Percentiles rank a stretch among this genome's conserved stretches.
Evolutionary conservation across 1,140 invertebrate genomes (phyloP).

Genomic region (Bombus huntii): DNA sequence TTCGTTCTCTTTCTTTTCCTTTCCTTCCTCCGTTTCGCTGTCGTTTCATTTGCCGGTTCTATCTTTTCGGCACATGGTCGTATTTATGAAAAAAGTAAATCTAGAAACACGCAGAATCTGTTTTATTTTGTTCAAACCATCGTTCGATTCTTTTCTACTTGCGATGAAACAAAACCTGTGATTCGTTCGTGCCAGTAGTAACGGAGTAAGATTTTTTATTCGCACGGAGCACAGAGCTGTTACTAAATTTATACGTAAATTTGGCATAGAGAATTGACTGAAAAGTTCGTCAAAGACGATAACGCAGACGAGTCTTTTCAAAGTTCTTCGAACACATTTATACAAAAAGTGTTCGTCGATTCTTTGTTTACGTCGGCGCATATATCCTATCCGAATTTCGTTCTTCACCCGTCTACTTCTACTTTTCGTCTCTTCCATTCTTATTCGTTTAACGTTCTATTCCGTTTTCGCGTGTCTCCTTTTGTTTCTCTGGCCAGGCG

Average conservation of each 20-base stretch:
- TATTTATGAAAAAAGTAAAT: neutral
- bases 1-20: neutral
- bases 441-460: conserved; percentile 31
- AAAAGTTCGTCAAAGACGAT: neutral
- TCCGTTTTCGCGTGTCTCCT: conserved; percentile 42
- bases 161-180: neutral
- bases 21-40: neutral
- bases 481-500: conserved; percentile 21
- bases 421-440: neutral
- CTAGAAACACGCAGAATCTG: too few relatives aligned
- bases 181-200: neutral
- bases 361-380: neutral
- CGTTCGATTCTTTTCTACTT: neutral
- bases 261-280: rapidly evolving
- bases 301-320: too few relatives aligned
- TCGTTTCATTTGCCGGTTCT: neutral
- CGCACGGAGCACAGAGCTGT: neutral
- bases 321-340: too few relatives aligned
- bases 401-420: neutral
- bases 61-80: neutral
- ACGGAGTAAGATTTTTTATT: neutral
- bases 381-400: neutral
- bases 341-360: neutral
- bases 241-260: neutral
- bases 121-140: neutral